Evolutionary conservation across 2,113 vertebrate genomes (phyloP), one percentile per base, ranked within the genome.

Genomic region (Platichthys stellatus): DNA sequence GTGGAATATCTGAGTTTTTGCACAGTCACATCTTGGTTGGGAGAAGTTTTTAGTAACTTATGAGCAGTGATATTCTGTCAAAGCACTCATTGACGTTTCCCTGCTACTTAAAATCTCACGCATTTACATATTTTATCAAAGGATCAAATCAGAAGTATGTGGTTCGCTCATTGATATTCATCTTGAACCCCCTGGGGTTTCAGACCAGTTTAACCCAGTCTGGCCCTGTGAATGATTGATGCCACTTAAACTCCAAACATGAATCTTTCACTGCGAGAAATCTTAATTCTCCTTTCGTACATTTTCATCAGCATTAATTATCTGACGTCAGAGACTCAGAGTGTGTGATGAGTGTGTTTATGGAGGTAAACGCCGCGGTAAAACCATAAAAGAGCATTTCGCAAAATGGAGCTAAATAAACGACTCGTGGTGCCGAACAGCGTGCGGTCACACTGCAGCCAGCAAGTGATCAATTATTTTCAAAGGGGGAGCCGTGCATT

Each of bases 171-270:
- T 85, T 86, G 59, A 74, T 82, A 88, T 89, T 87, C 72, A 87
- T 85, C 70, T 77, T 66, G 1, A 79, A 56, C 69, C 47, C 20
- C 5, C 23, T n/a, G 3, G 26, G 58, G 70, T 74, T 84, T 84
- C 67, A 60, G 58, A 82, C 78, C 57, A 66, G 76, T 86, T 91
- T 88, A 90, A 85, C 84, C 80, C 69, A 15, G 63, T 60, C 72
- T 64, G 71, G 63, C 64, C 65, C 63, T 68, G 69, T 90, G 59
- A 91, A 92, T 90, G 72, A 91, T 92, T 91, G 47, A 93, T 91
- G 65, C 15, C 54, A 78, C 69, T 90, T 88, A 90, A 93, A 87
- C 67, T 87, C 78, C 47, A 80, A 69, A 69, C 76, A 89, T 91
- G 67, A 85, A 90, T 92, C 80, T 88, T 88, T 91, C 76, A 91